phyloP scores from a whole-genome alignment of 2,888 invertebrate species.

The Acanthosepion lycidas region DNA sequence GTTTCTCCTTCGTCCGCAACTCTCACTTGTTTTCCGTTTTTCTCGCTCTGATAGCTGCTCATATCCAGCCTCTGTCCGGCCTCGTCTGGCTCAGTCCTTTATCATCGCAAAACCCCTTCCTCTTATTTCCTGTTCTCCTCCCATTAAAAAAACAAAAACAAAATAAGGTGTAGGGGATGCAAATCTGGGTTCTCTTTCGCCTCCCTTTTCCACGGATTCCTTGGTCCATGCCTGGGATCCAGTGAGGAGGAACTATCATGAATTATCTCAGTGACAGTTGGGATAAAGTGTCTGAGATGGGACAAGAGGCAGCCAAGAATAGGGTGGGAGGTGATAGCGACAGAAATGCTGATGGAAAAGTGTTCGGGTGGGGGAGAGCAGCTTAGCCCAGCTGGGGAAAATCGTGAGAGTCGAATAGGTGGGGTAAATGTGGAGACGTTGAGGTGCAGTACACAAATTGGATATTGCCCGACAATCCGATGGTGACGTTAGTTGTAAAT shows the following conservation, averaged over 20 bases:
- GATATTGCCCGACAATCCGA: slow-evolving; percentile 20
- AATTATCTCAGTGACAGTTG: slow-evolving; percentile 33
- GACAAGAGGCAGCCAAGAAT: neutral
- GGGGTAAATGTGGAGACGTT: neutral
- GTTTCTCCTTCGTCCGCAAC: neutral
- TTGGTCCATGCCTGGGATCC: slow-evolving; percentile 12
- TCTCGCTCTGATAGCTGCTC: slow-evolving; percentile 9
- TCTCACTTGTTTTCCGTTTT: too few species aligned
- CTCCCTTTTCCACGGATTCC: slow-evolving; percentile 21
- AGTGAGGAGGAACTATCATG: slow-evolving; percentile 16
- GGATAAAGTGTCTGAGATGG: slow-evolving; percentile 23
- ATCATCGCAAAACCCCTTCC: neutral
- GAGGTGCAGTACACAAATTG: neutral
- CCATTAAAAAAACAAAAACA: neutral
- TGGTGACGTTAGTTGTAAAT: slow-evolving; percentile 33
- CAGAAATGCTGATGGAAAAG: neutral
- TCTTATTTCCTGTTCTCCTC: neutral
- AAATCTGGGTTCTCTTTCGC: neutral
- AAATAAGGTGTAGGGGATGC: neutral
- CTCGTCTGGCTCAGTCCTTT: neutral
- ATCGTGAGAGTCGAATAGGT: neutral
- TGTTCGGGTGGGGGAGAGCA: neutral
- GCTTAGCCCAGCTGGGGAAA: neutral
- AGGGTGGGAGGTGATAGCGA: neutral
- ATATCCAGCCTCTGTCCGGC: neutral